Conservation (phyloP, 2,113 vertebrate species). For the Lepus timidus region DNA sequence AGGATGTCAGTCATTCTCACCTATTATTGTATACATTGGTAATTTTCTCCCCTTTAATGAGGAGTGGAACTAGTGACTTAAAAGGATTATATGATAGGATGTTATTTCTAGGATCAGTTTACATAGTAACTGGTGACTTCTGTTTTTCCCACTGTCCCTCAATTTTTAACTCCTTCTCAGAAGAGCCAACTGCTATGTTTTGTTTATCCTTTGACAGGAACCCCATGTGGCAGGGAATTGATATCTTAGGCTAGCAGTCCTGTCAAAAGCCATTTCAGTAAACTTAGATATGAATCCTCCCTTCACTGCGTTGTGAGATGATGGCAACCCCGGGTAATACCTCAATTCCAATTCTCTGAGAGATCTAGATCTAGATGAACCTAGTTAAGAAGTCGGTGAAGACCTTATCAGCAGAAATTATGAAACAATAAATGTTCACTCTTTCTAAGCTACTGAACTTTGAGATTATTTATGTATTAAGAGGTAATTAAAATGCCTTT, state of each 20-base stretch:
- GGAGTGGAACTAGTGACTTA: background rate
- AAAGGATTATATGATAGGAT: background rate
- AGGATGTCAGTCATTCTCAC: too few species aligned
- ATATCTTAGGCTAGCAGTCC: background rate
- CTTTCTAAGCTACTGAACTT: background rate
- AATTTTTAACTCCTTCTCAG: background rate
- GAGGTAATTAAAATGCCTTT: background rate
- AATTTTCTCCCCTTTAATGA: background rate
- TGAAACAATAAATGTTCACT: background rate
- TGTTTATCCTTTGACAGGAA: background rate
- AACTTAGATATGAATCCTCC: background rate
- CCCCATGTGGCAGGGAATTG: background rate
- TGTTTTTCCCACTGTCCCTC: background rate
- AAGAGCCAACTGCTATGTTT: background rate
- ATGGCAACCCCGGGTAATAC: background rate
- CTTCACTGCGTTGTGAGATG: background rate
- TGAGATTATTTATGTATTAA: background rate
- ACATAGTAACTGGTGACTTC: background rate
- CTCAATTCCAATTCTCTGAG: background rate
- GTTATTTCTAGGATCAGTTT: background rate
- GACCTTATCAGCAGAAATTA: background rate
- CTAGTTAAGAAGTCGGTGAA: background rate
- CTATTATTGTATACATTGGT: too few species aligned
- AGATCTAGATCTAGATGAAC: background rate
- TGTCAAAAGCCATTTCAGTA: background rate